A percentile compares a stretch with the other conserved stretches of the same genome.
These are phyloP conservation scores for Drosophila parabipectinata DNA, from an alignment of 1,140 invertebrate genomes.

Conservation along the genomic window DNA sequence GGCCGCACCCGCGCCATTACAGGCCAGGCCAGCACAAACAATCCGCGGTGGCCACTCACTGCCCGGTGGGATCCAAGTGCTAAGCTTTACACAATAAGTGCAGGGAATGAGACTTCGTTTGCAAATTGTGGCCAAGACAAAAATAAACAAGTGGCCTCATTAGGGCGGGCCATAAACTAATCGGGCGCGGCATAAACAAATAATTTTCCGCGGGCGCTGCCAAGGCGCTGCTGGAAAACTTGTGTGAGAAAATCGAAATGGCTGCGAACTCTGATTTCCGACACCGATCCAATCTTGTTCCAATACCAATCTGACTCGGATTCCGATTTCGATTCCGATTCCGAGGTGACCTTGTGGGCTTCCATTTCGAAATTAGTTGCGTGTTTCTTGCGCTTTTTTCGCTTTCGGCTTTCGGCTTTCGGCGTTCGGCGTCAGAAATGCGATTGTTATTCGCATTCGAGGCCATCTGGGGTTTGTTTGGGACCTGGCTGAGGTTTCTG, in stretches of 20 bases:
- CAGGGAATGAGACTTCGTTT: slow-evolving; percentile 32
- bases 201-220: slow-evolving; percentile 36
- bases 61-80: slow-evolving; percentile 15
- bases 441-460: slow-evolving; percentile 26
- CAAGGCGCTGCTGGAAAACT: slow-evolving; percentile 59
- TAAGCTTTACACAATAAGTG: slow-evolving; percentile 20
- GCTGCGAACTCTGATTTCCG: slow-evolving; percentile 3
- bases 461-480: slow-evolving; percentile 49
- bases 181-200: slow-evolving; percentile 77
- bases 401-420: slow-evolving; percentile 1
- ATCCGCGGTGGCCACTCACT: slow-evolving; percentile 14
- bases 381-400: slow-evolving; percentile 50
- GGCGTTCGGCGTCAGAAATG: slow-evolving; percentile 14
- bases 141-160: slow-evolving; percentile 77
- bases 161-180: slow-evolving; percentile 64
- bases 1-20: slow-evolving; percentile 53
- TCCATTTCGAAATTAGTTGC: slow-evolving; percentile 69
- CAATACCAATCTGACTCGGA: slow-evolving; percentile 5
- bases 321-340: slow-evolving; percentile 19
- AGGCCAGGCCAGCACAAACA: slow-evolving; percentile 45
- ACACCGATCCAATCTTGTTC: slow-evolving; percentile 11
- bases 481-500: slow-evolving; percentile 17
- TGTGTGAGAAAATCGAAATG: slow-evolving; percentile 60
- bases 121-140: slow-evolving; percentile 48
- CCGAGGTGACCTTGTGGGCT: slow-evolving; percentile 56